Percentiles rank a stretch among this genome's conserved stretches.
Conservation (phyloP, 2,113 vertebrate genomes). For the Sciurus niger region DNA sequence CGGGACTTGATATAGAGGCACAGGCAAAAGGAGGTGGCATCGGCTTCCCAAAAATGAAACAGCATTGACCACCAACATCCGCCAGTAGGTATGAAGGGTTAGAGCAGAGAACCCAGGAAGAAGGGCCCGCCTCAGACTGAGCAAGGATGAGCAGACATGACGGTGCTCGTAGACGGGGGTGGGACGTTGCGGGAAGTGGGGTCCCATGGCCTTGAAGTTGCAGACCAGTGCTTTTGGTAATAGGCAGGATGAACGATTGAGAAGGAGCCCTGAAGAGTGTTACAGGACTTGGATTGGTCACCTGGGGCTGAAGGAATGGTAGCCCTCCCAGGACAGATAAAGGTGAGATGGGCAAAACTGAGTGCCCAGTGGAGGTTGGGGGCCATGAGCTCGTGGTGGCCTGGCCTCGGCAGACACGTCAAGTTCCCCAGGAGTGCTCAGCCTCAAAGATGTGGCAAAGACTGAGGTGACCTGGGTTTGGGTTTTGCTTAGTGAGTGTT, state of each 20-base stretch:
- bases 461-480: not conserved
- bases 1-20: not conserved
- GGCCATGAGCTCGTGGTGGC: not conserved
- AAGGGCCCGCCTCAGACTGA: not conserved
- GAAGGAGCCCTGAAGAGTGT: not conserved
- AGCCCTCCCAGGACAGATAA: not conserved
- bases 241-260: not conserved
- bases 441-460: not conserved
- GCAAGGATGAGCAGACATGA: not conserved
- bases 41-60: not conserved
- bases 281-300: not conserved
- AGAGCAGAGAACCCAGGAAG: not conserved
- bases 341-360: not conserved
- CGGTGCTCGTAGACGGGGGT: not conserved
- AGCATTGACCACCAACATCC: not conserved
- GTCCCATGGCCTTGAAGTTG: not conserved
- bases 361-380: not conserved
- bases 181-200: not conserved
- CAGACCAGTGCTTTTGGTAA: not conserved
- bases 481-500: not conserved
- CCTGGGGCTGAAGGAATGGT: not conserved
- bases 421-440: not conserved
- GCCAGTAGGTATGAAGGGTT: not conserved
- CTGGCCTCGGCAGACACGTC: accelerated
- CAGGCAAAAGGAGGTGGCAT: not conserved